A percentile compares a stretch with the other conserved stretches of the same genome.
Conservation (phyloP, 2,888 invertebrate genomes). For the Phragmatobia fuliginosa region DNA sequence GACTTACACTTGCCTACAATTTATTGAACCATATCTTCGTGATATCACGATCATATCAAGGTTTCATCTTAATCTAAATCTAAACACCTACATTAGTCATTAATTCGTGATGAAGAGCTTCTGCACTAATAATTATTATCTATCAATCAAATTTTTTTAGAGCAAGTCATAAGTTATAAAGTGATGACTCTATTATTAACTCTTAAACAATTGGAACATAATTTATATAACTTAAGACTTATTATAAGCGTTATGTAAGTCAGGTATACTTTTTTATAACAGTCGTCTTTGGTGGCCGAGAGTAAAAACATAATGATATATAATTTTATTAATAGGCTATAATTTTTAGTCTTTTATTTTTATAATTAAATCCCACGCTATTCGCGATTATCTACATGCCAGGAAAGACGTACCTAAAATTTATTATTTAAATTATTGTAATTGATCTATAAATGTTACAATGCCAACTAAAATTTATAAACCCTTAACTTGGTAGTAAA, state of each 20-base stretch:
- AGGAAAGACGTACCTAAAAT: conserved; percentile 45
- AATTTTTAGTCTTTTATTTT: conserved; percentile 72
- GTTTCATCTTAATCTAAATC: conserved; percentile 12
- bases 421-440: conserved; percentile 28
- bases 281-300: conserved; percentile 66
- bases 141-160: conserved; percentile 5
- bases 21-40: conserved; percentile 56
- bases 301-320: conserved; percentile 61
- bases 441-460: not conserved
- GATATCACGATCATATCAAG: conserved; percentile 23
- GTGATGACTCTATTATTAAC: conserved; percentile 10
- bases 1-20: conserved; percentile 62
- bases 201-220: conserved; percentile 7
- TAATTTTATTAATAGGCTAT: conserved; percentile 65
- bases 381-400: conserved; percentile 59
- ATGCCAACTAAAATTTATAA: not conserved
- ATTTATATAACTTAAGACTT: conserved; percentile 16
- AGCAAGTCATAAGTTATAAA: conserved; percentile 4
- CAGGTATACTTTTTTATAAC: conserved; percentile 5
- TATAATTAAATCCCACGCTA: conserved; percentile 61
- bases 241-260: not conserved
- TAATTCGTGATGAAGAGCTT: not conserved
- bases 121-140: not conserved
- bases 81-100: not conserved
- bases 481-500: not conserved